These are phyloP conservation scores for Pangasianodon gigas DNA, from an alignment of 2,113 vertebrate species.

Conservation along the genomic window DNA sequence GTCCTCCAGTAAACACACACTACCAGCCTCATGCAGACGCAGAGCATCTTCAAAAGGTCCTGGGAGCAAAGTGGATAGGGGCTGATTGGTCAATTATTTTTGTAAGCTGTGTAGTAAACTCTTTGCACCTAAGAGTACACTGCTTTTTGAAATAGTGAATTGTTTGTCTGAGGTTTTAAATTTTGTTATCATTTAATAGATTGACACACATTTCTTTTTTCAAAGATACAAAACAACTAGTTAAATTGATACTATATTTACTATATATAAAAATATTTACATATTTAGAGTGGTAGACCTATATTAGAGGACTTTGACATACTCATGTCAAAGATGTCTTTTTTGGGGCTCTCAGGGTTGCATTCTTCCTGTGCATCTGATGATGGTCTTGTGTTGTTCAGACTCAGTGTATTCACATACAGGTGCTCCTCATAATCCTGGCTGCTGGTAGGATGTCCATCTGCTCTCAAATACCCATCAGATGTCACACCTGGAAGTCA, in stretches of 20 bases:
- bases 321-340: slow-evolving; percentile 98
- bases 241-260: not conserved
- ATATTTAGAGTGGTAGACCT: not conserved
- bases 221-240: not conserved
- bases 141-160: not conserved
- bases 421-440: slow-evolving; percentile 91
- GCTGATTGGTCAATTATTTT: not conserved
- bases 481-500: slow-evolving; percentile 64
- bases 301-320: slow-evolving; percentile 55
- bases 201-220: too few relatives aligned
- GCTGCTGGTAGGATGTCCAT: slow-evolving; percentile 72
- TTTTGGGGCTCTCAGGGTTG: slow-evolving; percentile 84
- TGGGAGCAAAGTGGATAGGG: slow-evolving; percentile 53
- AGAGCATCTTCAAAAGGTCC: slow-evolving; percentile 95
- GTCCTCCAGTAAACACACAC: slow-evolving; percentile 74
- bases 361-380: slow-evolving; percentile 47
- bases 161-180: not conserved
- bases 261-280: too few relatives aligned
- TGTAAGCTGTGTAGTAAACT: not conserved
- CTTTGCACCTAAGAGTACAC: not conserved
- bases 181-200: not conserved
- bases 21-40: slow-evolving; percentile 83
- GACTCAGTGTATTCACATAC: slow-evolving; percentile 90
- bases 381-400: slow-evolving; percentile 73
- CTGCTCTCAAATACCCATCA: slow-evolving; percentile 88